These are phyloP conservation scores for Parthenolecanium corni DNA, from an alignment of 2,888 invertebrate species.

Conservation along the genomic window DNA sequence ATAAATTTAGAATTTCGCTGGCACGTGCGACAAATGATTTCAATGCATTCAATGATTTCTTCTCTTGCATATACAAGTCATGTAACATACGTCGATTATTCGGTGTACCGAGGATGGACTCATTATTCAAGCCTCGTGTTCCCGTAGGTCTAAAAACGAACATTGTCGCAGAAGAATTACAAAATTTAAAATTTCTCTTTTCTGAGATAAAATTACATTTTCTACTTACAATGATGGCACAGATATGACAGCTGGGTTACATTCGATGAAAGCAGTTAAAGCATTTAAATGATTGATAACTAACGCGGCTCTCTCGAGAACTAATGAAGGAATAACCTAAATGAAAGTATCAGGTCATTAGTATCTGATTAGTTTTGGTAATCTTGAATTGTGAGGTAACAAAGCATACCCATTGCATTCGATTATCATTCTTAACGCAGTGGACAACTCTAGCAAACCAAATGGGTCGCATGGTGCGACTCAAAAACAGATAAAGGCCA, in stretches of 20 bases:
- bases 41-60: conserved; percentile 63
- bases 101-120: conserved; percentile 10
- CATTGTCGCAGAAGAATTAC: neutral
- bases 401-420: conserved; percentile 47
- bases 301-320: conserved; percentile 7
- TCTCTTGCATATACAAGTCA: conserved; percentile 47
- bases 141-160: conserved; percentile 4
- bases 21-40: conserved; percentile 62
- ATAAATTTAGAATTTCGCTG: conserved; percentile 81
- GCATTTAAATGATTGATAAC: conserved; percentile 15
- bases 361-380: neutral
- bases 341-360: neutral
- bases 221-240: conserved; percentile 12
- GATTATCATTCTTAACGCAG: conserved; percentile 43
- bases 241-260: conserved; percentile 8
- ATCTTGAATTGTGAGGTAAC: no score
- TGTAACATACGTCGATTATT: conserved; percentile 29
- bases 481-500: conserved; percentile 81
- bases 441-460: conserved; percentile 64
- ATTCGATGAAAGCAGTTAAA: conserved; percentile 11
- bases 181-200: neutral
- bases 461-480: conserved; percentile 73
- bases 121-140: conserved; percentile 7
- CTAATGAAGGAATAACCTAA: conserved; percentile 8
- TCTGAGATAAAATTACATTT: neutral